Percentiles rank a stretch among this genome's conserved stretches.
phyloP scores from a whole-genome alignment of 2,797 vertebrate genomes.

The Sus cebifrons region DNA sequence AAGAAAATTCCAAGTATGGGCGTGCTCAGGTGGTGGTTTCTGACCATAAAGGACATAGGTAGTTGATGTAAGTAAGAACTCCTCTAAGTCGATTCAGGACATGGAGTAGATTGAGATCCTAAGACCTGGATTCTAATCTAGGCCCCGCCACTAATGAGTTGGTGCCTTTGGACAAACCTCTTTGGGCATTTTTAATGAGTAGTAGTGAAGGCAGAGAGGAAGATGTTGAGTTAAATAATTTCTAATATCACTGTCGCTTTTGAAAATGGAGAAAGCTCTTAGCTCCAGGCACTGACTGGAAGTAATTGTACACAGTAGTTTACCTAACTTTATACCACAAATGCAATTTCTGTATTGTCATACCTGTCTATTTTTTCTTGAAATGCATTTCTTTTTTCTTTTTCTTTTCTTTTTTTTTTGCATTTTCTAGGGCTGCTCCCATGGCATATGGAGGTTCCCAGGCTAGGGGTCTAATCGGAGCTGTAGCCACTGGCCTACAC shows the following conservation, averaged over 20 bases:
- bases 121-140: slow-evolving; percentile 45
- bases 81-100: neutral
- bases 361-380: slow-evolving; percentile 25
- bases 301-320: neutral
- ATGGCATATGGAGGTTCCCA: no score
- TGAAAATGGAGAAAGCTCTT: slow-evolving; percentile 32
- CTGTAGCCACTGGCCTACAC: no score
- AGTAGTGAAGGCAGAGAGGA: neutral
- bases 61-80: neutral
- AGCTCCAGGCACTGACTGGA: neutral
- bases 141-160: neutral
- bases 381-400: neutral
- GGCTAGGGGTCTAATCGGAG: no score
- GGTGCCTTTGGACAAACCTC: slow-evolving; percentile 17
- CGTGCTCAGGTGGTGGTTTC: neutral
- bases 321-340: neutral
- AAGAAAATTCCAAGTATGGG: slow-evolving; percentile 17
- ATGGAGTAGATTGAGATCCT: neutral
- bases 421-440: no score
- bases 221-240: slow-evolving; percentile 44
- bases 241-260: slow-evolving; percentile 2
- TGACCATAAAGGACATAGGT: neutral
- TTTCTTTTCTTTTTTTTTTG: neutral
- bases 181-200: neutral
- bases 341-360: neutral